These are phyloP conservation scores for Elephas maximus DNA, from an alignment of 2,113 vertebrate species.

Conservation along the genomic window DNA sequence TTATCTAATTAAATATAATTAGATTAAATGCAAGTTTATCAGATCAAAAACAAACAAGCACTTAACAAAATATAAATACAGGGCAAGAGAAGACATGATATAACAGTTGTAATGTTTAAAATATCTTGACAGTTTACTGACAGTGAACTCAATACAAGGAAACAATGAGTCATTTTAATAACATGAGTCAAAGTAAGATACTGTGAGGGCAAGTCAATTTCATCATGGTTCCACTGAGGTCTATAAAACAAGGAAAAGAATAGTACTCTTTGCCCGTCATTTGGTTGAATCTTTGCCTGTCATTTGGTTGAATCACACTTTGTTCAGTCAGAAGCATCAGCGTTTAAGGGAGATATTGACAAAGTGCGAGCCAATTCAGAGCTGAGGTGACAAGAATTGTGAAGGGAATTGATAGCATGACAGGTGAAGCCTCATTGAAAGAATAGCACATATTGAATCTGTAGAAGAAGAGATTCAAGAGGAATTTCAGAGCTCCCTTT, in stretches of 20 bases:
- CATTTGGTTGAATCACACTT: not conserved
- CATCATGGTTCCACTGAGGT: not conserved
- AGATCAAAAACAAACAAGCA: not conserved
- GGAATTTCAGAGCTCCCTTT: conserved; percentile 42
- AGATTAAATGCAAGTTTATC: not conserved
- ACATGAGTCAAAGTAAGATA: not conserved
- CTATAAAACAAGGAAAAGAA: not conserved
- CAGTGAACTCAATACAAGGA: not conserved
- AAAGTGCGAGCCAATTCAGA: conserved; percentile 18
- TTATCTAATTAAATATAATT: not conserved
- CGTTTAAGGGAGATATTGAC: conserved; percentile 47
- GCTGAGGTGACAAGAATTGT: not conserved
- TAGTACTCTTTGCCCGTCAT: not conserved
- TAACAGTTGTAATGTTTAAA: not conserved
- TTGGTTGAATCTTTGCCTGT: not conserved
- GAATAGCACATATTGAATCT: conserved; percentile 17
- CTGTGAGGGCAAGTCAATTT: not conserved
- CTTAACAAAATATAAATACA: not conserved
- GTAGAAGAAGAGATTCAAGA: conserved; percentile 20
- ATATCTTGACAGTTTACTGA: not conserved
- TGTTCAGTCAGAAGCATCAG: not conserved
- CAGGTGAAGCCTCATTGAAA: conserved; percentile 49
- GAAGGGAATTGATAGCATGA: conserved; percentile 4
- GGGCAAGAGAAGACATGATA: not conserved
- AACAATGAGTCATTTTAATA: not conserved